Conservation (phyloP, 2,113 vertebrate species). For the Oxyura jamaicensis region DNA sequence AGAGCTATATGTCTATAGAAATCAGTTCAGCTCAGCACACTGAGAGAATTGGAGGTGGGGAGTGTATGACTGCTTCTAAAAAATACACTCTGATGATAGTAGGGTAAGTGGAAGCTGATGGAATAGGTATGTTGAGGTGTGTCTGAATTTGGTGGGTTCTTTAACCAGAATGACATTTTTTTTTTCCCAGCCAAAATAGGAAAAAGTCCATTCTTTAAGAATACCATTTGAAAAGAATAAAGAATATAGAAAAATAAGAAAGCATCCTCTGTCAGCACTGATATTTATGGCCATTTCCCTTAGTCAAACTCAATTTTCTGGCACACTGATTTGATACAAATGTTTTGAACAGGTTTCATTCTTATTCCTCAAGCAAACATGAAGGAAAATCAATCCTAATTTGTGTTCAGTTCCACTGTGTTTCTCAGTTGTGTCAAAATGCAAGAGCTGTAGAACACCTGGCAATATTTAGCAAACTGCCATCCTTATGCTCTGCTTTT, state of each 20-base stretch:
- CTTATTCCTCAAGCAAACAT: neutral
- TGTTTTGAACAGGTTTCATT: neutral
- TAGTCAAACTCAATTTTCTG: neutral
- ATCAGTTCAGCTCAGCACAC: neutral
- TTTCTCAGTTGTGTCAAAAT: conserved; percentile 7
- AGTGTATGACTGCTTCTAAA: neutral
- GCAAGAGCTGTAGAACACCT: neutral
- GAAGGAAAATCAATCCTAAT: neutral
- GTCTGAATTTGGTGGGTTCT: neutral
- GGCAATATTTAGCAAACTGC: neutral
- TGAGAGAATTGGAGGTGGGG: neutral
- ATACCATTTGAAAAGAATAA: neutral
- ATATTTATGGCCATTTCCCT: neutral
- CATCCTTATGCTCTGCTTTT: neutral
- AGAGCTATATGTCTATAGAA: neutral
- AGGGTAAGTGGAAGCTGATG: neutral
- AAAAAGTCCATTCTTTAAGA: neutral
- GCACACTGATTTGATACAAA: neutral
- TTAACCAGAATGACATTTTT: neutral
- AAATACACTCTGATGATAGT: neutral
- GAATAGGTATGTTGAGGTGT: neutral
- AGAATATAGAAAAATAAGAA: neutral
- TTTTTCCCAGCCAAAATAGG: neutral
- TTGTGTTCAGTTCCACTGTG: neutral
- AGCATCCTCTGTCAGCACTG: neutral